These are phyloP conservation scores for Cyphomyrmex costatus DNA, from an alignment of 1,140 invertebrate genomes.

Conservation along the genomic window DNA sequence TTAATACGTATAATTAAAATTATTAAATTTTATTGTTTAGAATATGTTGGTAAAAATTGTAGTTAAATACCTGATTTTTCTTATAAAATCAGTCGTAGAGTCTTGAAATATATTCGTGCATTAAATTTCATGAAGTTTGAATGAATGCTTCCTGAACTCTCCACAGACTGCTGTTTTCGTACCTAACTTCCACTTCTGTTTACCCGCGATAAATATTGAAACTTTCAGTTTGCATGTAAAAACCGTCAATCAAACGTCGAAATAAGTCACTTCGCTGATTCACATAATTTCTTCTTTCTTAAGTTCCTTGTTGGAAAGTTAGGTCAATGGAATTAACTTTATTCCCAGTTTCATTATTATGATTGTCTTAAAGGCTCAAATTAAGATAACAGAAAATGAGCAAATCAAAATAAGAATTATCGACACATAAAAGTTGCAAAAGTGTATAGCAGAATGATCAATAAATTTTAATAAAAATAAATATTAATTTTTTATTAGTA, in stretches of 20 bases:
- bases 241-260: conserved; percentile 57
- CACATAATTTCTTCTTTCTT: conserved; percentile 46
- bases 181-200: conserved; percentile 55
- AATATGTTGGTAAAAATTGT: conserved; percentile 26
- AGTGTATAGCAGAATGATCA: neutral
- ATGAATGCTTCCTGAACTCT: conserved; percentile 42
- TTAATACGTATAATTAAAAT: neutral
- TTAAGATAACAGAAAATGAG: neutral
- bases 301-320: conserved; percentile 10
- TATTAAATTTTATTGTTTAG: neutral
- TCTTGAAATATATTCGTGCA: conserved; percentile 56
- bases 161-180: conserved; percentile 45
- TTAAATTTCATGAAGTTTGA: conserved; percentile 62
- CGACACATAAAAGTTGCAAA: neutral
- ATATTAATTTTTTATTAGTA: neutral
- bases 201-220: conserved; percentile 58
- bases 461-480: neutral
- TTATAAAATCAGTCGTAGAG: conserved; percentile 29
- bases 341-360: neutral
- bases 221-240: conserved; percentile 53
- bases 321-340: neutral
- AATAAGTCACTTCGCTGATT: conserved; percentile 50
- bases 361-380: neutral
- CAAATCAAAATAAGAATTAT: neutral
- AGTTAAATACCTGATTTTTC: neutral